Evolutionary conservation across 2,113 vertebrate species (phyloP).

Genomic region (Cathartes aura): DNA sequence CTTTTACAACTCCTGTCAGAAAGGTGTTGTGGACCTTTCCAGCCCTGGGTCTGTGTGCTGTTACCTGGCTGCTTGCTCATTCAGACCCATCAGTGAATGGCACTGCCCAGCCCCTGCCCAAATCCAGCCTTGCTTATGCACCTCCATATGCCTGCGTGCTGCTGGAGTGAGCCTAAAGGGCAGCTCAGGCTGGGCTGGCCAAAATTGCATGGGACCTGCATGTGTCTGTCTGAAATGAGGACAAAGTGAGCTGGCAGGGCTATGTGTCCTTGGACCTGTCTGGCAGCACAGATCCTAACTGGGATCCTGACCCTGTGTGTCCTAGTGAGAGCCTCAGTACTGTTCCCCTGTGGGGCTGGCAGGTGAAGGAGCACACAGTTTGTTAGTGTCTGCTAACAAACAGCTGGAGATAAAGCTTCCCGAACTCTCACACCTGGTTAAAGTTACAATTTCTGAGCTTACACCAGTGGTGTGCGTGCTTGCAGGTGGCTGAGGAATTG

Average conservation of each 20-base stretch:
- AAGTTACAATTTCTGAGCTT: neutral
- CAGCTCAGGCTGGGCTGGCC: neutral
- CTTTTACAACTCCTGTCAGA: neutral
- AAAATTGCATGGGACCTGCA: accelerated
- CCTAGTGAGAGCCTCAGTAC: accelerated
- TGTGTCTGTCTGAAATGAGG: accelerated
- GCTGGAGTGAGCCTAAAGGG: neutral
- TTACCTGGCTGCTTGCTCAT: neutral
- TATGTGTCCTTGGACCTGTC: accelerated
- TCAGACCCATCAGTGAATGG: neutral
- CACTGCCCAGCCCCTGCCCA: neutral
- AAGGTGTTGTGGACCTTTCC: neutral
- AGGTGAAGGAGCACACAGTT: neutral
- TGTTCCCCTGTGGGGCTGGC: neutral
- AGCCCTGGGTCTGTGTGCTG: neutral
- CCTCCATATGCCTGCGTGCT: accelerated
- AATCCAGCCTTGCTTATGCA: neutral
- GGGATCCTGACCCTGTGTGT: accelerated
- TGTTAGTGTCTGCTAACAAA: neutral
- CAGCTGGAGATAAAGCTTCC: neutral
- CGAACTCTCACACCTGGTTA: neutral
- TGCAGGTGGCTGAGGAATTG: neutral
- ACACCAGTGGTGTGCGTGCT: neutral
- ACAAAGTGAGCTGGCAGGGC: neutral
- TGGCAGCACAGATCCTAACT: neutral